A percentile compares a stretch with the other conserved stretches of the same genome.
Conservation (phyloP, 2,797 vertebrate species). For the Loris lydekkerianus region DNA sequence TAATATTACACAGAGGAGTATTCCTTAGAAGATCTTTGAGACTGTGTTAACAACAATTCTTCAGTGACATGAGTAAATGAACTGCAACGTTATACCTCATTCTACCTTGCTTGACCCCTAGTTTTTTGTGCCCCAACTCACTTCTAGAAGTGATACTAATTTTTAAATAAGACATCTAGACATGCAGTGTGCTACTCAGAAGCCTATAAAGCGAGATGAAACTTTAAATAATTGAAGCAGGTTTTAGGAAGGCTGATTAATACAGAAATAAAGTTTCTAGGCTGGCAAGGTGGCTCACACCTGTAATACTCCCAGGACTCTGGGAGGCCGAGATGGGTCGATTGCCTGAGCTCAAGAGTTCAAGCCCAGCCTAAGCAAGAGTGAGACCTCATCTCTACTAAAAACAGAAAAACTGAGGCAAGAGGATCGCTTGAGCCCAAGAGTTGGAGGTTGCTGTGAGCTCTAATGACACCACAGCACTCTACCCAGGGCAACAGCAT, state of each 20-base stretch:
- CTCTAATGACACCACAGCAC: too few relatives aligned
- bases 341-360: too few relatives aligned
- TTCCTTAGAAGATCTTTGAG: background rate
- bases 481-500: too few relatives aligned
- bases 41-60: background rate
- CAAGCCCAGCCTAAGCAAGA: too few relatives aligned
- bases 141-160: slow-evolving; percentile 34
- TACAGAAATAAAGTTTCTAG: background rate
- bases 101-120: background rate
- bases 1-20: background rate
- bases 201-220: background rate
- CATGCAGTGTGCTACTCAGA: background rate
- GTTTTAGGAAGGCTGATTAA: background rate
- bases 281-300: too few relatives aligned
- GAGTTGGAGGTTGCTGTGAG: too few relatives aligned
- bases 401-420: too few relatives aligned
- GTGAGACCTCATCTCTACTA: too few relatives aligned
- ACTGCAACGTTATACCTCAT: background rate
- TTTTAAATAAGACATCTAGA: slow-evolving; percentile 14
- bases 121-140: slow-evolving; percentile 33
- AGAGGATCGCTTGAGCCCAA: too few relatives aligned
- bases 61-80: background rate
- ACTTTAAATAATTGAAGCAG: background rate
- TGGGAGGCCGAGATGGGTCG: too few relatives aligned
- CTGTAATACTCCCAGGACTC: too few relatives aligned